Evolutionary conservation across 2,113 vertebrate species (phyloP).

Genomic region (Triplophysa tibetana): DNA sequence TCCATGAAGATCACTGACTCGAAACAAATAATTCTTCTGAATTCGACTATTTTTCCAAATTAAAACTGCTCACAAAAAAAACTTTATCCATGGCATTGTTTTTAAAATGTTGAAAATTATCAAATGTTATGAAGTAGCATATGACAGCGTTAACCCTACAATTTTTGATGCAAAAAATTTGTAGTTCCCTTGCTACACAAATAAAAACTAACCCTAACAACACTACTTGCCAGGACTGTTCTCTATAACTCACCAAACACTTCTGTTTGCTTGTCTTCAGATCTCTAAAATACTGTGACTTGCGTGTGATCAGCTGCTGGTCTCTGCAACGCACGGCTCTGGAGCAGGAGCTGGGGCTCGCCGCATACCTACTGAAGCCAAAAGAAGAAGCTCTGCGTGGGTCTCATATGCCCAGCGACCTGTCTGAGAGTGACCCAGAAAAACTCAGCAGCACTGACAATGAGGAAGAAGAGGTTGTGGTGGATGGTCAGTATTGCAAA

Average conservation of each 20-base stretch:
- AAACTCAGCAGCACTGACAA: conserved; percentile 94
- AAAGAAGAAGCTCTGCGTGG: conserved; percentile 71
- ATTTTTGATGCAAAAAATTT: too few relatives aligned
- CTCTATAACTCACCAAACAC: background rate
- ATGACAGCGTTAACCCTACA: too few relatives aligned
- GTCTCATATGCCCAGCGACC: conserved; percentile 71
- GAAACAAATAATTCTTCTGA: too few relatives aligned
- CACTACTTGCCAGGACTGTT: too few relatives aligned
- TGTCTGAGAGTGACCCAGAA: conserved; percentile 88
- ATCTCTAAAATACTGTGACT: conserved; percentile 94
- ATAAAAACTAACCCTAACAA: too few relatives aligned
- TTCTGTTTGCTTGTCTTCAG: conserved; percentile 62
- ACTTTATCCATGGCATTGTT: too few relatives aligned
- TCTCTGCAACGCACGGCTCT: conserved; percentile 87
- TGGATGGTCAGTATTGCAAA: conserved; percentile 74
- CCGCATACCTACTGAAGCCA: conserved; percentile 86
- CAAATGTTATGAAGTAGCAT: too few relatives aligned
- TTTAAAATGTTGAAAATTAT: too few relatives aligned
- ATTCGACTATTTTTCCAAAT: too few relatives aligned
- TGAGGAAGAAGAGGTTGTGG: conserved; percentile 86
- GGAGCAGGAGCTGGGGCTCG: conserved; percentile 95
- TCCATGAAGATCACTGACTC: too few relatives aligned
- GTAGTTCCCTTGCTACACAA: too few relatives aligned
- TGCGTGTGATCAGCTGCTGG: conserved; percentile 90
- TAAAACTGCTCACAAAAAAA: too few relatives aligned